Conservation (phyloP, 2,113 vertebrate species). For the Toxotes chatareus region DNA sequence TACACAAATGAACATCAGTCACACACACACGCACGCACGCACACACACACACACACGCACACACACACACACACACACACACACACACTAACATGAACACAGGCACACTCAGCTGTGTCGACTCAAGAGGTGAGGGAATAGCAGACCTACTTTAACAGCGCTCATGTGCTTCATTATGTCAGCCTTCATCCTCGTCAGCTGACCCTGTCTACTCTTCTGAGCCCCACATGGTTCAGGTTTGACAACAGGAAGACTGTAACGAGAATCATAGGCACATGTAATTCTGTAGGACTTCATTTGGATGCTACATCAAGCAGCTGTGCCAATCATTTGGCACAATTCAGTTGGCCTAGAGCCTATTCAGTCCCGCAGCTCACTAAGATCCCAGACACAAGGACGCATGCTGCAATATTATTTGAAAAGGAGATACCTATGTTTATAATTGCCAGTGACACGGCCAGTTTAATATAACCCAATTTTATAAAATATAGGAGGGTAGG, state of each 20-base stretch:
- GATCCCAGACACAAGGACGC: too few species aligned
- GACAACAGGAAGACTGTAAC: constrained; percentile 20
- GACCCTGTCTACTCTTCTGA: constrained; percentile 27
- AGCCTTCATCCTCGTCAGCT: constrained; percentile 45
- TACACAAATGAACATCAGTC: constrained; percentile 45
- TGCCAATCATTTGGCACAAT: too few species aligned
- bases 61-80: constrained; percentile 3
- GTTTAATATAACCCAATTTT: too few species aligned
- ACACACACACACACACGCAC: constrained; percentile 17
- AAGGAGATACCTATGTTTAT: too few species aligned
- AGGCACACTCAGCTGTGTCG: constrained; percentile 34
- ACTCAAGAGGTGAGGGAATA: constrained; percentile 59
- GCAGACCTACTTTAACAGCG: constrained; percentile 62
- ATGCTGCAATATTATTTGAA: too few species aligned
- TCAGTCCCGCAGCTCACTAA: too few species aligned
- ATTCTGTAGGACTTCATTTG: constrained; percentile 11
- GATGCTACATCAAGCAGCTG: neutral
- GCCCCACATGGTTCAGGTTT: constrained; percentile 11
- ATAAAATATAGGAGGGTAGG: too few species aligned
- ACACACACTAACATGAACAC: constrained; percentile 24
- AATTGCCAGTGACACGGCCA: too few species aligned
- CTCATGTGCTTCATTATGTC: constrained; percentile 71
- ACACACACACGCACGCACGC: too few species aligned
- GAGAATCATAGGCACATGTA: neutral
- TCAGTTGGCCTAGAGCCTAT: too few species aligned